A percentile compares a stretch with the other conserved stretches of the same genome.
phyloP scores from a whole-genome alignment of 2,888 invertebrate genomes.

The Villa cingulata region DNA sequence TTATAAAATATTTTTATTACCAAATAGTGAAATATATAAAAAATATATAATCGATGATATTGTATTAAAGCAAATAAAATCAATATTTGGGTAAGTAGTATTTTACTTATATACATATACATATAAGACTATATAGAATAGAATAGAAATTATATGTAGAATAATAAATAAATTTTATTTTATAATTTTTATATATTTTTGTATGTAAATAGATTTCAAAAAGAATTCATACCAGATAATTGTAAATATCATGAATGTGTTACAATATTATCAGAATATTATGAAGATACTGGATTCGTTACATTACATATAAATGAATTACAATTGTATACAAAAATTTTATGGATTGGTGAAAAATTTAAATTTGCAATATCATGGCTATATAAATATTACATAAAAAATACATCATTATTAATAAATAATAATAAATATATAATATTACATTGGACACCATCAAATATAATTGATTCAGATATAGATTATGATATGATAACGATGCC shows the following conservation, averaged over 20 bases:
- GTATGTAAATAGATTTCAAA: not conserved
- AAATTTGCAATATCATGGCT: conserved; percentile 32
- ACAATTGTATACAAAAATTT: conserved; percentile 48
- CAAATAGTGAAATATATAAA: conserved; percentile 17
- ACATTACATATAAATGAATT: conserved; percentile 45
- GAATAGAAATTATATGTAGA: too few species aligned
- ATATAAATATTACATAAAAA: conserved; percentile 17
- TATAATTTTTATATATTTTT: too few species aligned
- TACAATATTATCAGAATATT: conserved; percentile 39
- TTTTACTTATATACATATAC: too few species aligned
- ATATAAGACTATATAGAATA: too few species aligned
- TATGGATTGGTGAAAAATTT: conserved; percentile 53
- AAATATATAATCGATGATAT: conserved; percentile 21
- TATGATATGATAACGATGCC: conserved; percentile 48
- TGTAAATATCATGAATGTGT: conserved; percentile 29
- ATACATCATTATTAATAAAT: conserved; percentile 16
- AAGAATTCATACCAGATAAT: conserved; percentile 9
- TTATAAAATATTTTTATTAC: conserved; percentile 22
- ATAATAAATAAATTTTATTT: too few species aligned
- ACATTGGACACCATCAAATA: conserved; percentile 52
- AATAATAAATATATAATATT: conserved; percentile 33
- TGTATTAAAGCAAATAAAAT: conserved; percentile 11
- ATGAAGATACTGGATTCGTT: conserved; percentile 41
- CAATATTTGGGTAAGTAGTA: conserved; percentile 6
- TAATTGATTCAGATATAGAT: conserved; percentile 39